Percentiles rank a stretch among this genome's conserved stretches.
phyloP scores from a whole-genome alignment of 2,113 vertebrate species.

The Channa argus region DNA sequence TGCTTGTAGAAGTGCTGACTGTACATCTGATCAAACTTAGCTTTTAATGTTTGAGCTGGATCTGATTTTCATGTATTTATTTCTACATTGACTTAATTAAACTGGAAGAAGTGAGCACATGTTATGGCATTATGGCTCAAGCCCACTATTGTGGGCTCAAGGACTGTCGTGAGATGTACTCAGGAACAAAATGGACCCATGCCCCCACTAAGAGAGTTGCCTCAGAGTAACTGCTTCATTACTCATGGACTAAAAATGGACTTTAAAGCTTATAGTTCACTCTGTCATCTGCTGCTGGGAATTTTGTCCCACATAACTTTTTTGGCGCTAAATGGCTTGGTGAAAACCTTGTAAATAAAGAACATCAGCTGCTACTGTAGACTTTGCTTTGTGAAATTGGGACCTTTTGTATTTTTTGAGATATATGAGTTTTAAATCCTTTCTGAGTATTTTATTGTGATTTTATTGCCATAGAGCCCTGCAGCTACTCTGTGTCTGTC shows the following conservation, averaged over 20 bases:
- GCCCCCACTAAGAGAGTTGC: slow-evolving; percentile 34
- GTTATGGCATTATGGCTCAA: slow-evolving; percentile 13
- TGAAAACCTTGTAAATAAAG: slow-evolving; percentile 29
- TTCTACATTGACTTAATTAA: slow-evolving; percentile 10
- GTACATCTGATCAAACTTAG: slow-evolving; percentile 10
- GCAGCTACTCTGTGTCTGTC: slow-evolving; percentile 5
- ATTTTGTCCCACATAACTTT: slow-evolving; percentile 17
- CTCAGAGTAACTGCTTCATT: slow-evolving; percentile 18
- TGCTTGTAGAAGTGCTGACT: slow-evolving; percentile 33
- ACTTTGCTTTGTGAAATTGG: slow-evolving; percentile 44
- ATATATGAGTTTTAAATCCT: background rate
- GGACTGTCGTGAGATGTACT: slow-evolving; percentile 53
- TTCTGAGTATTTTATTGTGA: background rate
- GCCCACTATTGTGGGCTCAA: slow-evolving; percentile 21
- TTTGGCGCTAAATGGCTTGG: slow-evolving; percentile 8
- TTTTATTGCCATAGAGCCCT: slow-evolving; percentile 6
- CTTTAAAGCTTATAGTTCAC: background rate
- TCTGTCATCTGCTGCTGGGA: slow-evolving; percentile 38
- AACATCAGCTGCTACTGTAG: slow-evolving; percentile 28
- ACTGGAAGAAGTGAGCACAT: slow-evolving; percentile 36
- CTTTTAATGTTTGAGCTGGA: slow-evolving; percentile 13
- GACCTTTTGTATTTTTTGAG: slow-evolving; percentile 8
- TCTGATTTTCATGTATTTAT: background rate
- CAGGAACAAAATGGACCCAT: slow-evolving; percentile 53
- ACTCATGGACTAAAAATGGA: background rate